phyloP scores from a whole-genome alignment of 2,888 invertebrate genomes.

The Mamestra brassicae region DNA sequence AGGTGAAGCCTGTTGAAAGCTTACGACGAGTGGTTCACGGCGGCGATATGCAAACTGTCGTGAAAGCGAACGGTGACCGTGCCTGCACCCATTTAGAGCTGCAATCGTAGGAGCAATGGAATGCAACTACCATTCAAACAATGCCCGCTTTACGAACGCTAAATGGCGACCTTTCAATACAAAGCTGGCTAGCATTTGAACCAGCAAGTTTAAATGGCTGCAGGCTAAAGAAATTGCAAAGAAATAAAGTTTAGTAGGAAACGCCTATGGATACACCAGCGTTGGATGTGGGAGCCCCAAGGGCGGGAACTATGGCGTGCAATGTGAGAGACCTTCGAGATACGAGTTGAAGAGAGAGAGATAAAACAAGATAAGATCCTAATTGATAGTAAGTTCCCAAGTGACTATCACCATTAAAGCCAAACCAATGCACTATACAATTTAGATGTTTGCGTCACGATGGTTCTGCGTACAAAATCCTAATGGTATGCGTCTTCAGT shows the following conservation, averaged over 20 bases:
- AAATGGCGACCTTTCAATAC: slow-evolving; percentile 66
- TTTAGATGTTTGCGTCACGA: slow-evolving; percentile 61
- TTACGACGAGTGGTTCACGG: slow-evolving; percentile 59
- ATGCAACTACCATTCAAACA: slow-evolving; percentile 75
- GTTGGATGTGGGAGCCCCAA: neutral
- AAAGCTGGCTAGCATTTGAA: slow-evolving; percentile 45
- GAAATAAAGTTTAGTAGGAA: neutral
- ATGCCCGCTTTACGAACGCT: slow-evolving; percentile 64
- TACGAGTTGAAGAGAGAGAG: neutral
- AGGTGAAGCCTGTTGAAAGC: slow-evolving; percentile 67
- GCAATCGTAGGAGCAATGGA: slow-evolving; percentile 72
- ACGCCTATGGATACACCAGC: neutral
- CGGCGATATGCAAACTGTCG: slow-evolving; percentile 62
- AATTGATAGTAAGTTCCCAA: slow-evolving; percentile 15
- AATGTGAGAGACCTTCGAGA: neutral
- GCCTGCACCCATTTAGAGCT: slow-evolving; percentile 71
- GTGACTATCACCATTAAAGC: slow-evolving; percentile 20
- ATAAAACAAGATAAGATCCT: neutral
- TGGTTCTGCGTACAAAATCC: slow-evolving; percentile 62
- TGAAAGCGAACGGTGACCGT: slow-evolving; percentile 70
- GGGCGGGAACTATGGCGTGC: neutral
- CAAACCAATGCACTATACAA: slow-evolving; percentile 34
- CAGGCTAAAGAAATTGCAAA: slow-evolving; percentile 10
- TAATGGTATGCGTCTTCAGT: slow-evolving; percentile 66
- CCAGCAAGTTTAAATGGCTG: slow-evolving; percentile 23